These are phyloP conservation scores for Phaenicophaeus curvirostris DNA, from an alignment of 2,797 vertebrate genomes.

Conservation along the genomic window DNA sequence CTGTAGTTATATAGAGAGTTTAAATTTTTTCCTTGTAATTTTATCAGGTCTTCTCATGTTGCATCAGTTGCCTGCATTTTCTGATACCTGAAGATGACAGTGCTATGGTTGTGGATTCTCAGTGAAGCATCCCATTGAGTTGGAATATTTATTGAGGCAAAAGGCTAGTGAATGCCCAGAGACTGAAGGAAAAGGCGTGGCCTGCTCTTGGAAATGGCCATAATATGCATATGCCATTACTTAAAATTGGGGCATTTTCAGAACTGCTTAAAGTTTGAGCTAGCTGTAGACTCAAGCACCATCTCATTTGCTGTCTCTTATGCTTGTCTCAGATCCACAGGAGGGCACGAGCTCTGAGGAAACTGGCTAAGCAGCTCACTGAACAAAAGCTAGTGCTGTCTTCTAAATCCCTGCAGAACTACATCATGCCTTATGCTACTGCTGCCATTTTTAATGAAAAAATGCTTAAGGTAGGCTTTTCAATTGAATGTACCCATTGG, in stretches of 20 bases:
- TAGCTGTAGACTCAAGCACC: not conserved
- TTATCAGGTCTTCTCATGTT: not conserved
- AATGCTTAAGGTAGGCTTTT: conserved; percentile 88
- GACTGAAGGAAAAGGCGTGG: not conserved
- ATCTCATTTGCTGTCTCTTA: not conserved
- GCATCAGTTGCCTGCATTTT: not conserved
- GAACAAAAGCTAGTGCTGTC: conserved; percentile 86
- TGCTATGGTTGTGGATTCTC: not conserved
- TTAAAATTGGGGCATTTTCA: not conserved
- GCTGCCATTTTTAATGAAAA: conserved; percentile 89
- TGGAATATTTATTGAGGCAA: not conserved
- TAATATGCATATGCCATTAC: not conserved
- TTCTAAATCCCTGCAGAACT: conserved; percentile 92
- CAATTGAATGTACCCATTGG: not conserved
- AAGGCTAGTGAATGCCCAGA: not conserved
- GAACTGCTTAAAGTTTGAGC: not conserved
- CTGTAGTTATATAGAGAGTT: not conserved
- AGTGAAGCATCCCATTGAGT: not conserved
- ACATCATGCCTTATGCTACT: conserved; percentile 95
- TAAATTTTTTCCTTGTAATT: not conserved
- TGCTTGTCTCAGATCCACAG: conserved; percentile 83
- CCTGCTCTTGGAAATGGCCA: not conserved
- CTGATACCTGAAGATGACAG: not conserved
- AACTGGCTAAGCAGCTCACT: conserved; percentile 88
- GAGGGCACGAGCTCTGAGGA: conserved; percentile 91